A percentile compares a stretch with the other conserved stretches of the same genome.
Evolutionary conservation across 2,888 invertebrate species (phyloP).

Genomic region (Eurois occulta): DNA sequence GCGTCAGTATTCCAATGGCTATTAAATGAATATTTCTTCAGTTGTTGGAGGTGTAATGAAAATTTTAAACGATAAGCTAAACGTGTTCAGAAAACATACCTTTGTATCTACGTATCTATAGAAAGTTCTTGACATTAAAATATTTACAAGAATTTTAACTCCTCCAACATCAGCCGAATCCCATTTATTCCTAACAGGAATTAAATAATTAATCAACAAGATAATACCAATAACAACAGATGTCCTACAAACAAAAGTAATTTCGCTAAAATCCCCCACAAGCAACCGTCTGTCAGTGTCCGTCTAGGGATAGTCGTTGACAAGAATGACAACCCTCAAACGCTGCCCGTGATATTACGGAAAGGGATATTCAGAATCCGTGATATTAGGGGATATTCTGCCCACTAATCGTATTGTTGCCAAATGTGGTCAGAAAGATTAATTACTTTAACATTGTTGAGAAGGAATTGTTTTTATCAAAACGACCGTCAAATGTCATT

Average conservation of each 20-base stretch:
- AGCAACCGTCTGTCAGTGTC: constrained; percentile 46
- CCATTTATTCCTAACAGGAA: neutral
- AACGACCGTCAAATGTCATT: constrained; percentile 11
- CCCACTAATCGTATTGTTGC: constrained; percentile 48
- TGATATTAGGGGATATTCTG: constrained; percentile 42
- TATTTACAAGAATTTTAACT: neutral
- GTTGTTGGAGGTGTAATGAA: neutral
- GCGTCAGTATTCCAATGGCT: neutral
- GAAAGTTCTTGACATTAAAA: neutral
- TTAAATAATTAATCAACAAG: constrained; percentile 61
- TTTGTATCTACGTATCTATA: neutral
- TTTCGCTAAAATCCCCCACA: constrained; percentile 78
- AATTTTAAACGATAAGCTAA: neutral
- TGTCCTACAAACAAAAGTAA: constrained; percentile 75
- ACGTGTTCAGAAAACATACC: neutral
- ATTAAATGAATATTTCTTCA: constrained; percentile 10
- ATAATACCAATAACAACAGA: constrained; percentile 47
- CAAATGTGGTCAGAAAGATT: constrained; percentile 51
- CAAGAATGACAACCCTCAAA: constrained; percentile 57
- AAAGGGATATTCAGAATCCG: constrained; percentile 48
- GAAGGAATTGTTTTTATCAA: constrained; percentile 44
- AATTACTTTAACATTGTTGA: constrained; percentile 39
- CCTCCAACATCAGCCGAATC: neutral
- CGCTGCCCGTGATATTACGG: constrained; percentile 38
- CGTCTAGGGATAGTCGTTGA: constrained; percentile 51